phyloP scores from a whole-genome alignment of 2,113 vertebrate genomes.

The Trematomus loennbergii region DNA sequence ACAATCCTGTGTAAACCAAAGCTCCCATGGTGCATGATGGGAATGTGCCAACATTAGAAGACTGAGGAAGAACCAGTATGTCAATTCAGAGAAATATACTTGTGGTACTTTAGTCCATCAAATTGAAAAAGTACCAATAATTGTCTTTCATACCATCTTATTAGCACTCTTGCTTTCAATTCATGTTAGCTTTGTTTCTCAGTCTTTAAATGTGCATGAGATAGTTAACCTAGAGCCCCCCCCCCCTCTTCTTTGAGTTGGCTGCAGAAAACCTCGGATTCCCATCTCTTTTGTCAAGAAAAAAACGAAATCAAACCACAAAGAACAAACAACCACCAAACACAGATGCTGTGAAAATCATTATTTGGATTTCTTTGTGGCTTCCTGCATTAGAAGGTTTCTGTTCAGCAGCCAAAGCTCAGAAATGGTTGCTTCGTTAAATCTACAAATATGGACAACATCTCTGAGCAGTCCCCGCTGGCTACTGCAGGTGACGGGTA shows the following conservation, averaged over 20 bases:
- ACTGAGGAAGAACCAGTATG: background rate
- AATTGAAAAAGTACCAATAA: background rate
- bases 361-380: background rate
- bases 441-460: background rate
- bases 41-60: slow-evolving; percentile 2
- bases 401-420: background rate
- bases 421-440: background rate
- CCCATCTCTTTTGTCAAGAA: background rate
- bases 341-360: background rate
- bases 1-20: slow-evolving; percentile 8
- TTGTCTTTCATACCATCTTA: background rate
- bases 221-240: slow-evolving; percentile 12
- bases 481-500: background rate
- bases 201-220: background rate
- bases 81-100: background rate
- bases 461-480: background rate
- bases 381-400: background rate
- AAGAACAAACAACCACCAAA: background rate
- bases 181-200: background rate
- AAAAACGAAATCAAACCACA: background rate
- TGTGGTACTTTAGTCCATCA: background rate
- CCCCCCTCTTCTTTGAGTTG: background rate
- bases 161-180: background rate
- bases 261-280: background rate
- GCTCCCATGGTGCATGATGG: slow-evolving; percentile 8